Evolutionary conservation across 1,140 invertebrate genomes (phyloP).

Genomic region (Cyclina sinensis): DNA sequence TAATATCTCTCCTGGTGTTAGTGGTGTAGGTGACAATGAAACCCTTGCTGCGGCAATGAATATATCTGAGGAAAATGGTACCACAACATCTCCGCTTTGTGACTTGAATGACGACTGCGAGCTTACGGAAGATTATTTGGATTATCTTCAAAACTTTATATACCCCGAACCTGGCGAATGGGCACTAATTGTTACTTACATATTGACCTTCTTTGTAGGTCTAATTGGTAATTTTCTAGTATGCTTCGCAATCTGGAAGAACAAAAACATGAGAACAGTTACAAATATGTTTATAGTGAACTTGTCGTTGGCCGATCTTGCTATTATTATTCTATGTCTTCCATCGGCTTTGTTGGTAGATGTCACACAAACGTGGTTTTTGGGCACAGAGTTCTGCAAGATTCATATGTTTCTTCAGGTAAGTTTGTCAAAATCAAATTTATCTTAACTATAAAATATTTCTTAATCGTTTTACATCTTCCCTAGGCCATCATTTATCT

Average conservation of each 20-base stretch:
- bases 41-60: background rate
- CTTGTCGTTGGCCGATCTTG: constrained; percentile 94
- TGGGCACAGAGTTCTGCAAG: constrained; percentile 93
- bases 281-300: constrained; percentile 98
- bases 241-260: constrained; percentile 93
- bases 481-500: too few species aligned
- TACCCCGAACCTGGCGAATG: constrained; percentile 52
- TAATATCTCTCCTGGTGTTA: background rate
- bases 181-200: constrained; percentile 87
- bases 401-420: constrained; percentile 95
- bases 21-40: background rate
- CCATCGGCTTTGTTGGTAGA: constrained; percentile 94
- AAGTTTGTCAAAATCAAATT: too few species aligned
- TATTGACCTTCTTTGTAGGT: constrained; percentile 91
- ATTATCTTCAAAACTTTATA: constrained; percentile 34
- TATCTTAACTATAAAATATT: too few species aligned
- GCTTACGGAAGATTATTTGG: constrained; percentile 41
- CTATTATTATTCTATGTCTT: constrained; percentile 95
- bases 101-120: constrained; percentile 30
- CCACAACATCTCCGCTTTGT: background rate
- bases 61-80: background rate
- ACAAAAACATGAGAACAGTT: constrained; percentile 94
- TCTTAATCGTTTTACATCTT: too few species aligned
- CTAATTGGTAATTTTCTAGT: constrained; percentile 95
- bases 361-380: constrained; percentile 95